A percentile compares a stretch with the other conserved stretches of the same genome.
These are phyloP conservation scores for Leuctra nigra DNA, from an alignment of 2,888 invertebrate species.

Conservation along the genomic window DNA sequence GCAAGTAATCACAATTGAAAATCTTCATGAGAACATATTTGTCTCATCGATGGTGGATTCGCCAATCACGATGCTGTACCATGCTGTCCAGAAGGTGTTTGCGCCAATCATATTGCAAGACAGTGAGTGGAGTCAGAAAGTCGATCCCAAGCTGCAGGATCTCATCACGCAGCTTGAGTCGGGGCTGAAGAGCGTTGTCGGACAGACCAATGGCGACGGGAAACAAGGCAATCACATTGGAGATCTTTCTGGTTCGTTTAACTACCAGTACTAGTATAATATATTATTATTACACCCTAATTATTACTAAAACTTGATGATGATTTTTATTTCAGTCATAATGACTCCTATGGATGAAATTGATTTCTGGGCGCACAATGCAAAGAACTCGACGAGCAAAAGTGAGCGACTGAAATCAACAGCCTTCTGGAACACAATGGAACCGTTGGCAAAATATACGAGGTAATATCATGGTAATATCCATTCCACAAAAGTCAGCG, in stretches of 20 bases:
- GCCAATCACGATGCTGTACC: conserved; percentile 52
- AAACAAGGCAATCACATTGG: too few relatives aligned
- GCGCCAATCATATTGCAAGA: conserved; percentile 38
- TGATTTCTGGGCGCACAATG: conserved; percentile 58
- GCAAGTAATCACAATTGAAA: conserved; percentile 50
- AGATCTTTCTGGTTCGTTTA: too few relatives aligned
- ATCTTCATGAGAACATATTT: conserved; percentile 49
- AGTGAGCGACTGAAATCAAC: conserved; percentile 52
- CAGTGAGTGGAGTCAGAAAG: conserved; percentile 37
- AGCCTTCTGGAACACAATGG: conserved; percentile 52
- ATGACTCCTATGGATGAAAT: conserved; percentile 62
- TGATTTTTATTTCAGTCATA: conserved; percentile 56
- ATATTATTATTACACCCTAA: too few relatives aligned
- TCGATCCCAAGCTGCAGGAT: conserved; percentile 45
- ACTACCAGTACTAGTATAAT: too few relatives aligned
- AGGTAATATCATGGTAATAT: conserved; percentile 40
- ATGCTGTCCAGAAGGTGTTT: conserved; percentile 53
- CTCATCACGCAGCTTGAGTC: conserved; percentile 43
- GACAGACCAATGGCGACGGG: conserved; percentile 21
- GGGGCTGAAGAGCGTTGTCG: conserved; percentile 40
- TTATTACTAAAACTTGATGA: too few relatives aligned
- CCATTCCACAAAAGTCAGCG: too few relatives aligned
- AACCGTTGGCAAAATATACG: conserved; percentile 56
- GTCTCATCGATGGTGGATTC: conserved; percentile 54
- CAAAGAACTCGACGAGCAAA: conserved; percentile 46